Evolutionary conservation across 2,113 vertebrate genomes (phyloP), one percentile per base, ranked within the genome.

Genomic region (Rousettus leschenaultii): DNA sequence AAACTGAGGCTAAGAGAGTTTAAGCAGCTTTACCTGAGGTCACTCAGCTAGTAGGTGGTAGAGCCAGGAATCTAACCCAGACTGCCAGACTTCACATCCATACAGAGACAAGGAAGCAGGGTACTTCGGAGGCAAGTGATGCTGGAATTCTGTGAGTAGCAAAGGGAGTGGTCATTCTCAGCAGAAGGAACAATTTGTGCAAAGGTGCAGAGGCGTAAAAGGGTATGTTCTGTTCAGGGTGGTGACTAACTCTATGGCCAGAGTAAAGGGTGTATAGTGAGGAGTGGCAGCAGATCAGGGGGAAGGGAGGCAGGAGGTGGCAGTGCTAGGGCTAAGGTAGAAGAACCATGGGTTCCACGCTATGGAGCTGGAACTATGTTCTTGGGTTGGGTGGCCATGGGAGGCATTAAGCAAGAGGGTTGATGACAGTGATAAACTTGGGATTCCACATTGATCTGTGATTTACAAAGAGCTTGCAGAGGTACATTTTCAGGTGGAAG

Each of bases 111-210:
- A 91, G 83, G 61, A 89, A 94, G 57, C 82, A 83, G 55, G 79
- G 74, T 55, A 43, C n/a, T 51, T 59, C 4, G 0, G 35, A 78
- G 63, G 30, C 24, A 55, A 51, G 55, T 1, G 7, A 68, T 66
- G 33, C 51, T 61, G 43, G 16, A n/a, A 18, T 51, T 73, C 53
- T 86, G n/a, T 1, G 9, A 77, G 53, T 40, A 12, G 48, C 19
- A 70, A 57, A 84, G 70, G 26, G 66, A 74, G n/a, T 63, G 66
- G 40, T 18, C 22, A 38, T 82, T 74, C 70, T 35, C 0, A 0
- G 75, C 19, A 92, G 85, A 55, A 51, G 63, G 85, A 65, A 91
- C 45, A 22, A 33, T 95, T 55, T 91, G 78, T 97, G 83, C 63
- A 40, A 71, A 89, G 71, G 93, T 40, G 35, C 53, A 55, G 75